A percentile compares a stretch with the other conserved stretches of the same genome.
Conservation (phyloP, 2,113 vertebrate species). For the Pachyramphus minor region DNA sequence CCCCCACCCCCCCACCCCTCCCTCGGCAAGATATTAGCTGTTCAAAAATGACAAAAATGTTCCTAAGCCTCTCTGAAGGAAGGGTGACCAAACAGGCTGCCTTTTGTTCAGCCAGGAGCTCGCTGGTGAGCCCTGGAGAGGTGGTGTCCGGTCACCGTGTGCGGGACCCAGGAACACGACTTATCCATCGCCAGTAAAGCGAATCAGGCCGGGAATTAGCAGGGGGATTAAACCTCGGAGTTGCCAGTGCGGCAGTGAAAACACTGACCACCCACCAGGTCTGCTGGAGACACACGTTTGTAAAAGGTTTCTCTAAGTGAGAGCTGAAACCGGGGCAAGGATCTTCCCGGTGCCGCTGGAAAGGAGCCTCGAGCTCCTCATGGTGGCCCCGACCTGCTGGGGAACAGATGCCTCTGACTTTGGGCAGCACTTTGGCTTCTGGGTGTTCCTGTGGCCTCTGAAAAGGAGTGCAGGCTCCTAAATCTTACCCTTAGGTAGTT, state of each 20-base stretch:
- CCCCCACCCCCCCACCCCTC: neutral
- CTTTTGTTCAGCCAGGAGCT: conserved; percentile 84
- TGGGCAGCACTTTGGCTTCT: neutral
- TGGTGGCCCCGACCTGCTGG: neutral
- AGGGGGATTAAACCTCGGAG: conserved; percentile 72
- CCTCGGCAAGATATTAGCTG: conserved; percentile 91
- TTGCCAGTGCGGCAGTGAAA: conserved; percentile 61
- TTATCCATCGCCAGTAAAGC: conserved; percentile 76
- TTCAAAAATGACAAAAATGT: conserved; percentile 99
- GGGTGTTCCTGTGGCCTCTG: neutral
- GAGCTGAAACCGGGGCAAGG: neutral
- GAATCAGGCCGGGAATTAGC: conserved; percentile 71
- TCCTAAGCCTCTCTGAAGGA: conserved; percentile 89
- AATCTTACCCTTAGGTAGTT: neutral
- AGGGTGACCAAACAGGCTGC: conserved; percentile 80
- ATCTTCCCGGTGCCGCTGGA: neutral
- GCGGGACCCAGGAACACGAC: conserved; percentile 74
- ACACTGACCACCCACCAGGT: conserved; percentile 78
- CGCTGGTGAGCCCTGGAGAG: conserved; percentile 41
- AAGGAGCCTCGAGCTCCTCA: neutral
- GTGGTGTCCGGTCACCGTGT: conserved; percentile 72
- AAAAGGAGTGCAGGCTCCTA: neutral
- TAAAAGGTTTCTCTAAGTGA: neutral
- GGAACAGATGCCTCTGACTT: neutral
- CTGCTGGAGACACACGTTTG: neutral